Evolutionary conservation across 2,113 vertebrate species (phyloP), one percentile per base, ranked within the genome.

Genomic region (Pandion haliaetus): DNA sequence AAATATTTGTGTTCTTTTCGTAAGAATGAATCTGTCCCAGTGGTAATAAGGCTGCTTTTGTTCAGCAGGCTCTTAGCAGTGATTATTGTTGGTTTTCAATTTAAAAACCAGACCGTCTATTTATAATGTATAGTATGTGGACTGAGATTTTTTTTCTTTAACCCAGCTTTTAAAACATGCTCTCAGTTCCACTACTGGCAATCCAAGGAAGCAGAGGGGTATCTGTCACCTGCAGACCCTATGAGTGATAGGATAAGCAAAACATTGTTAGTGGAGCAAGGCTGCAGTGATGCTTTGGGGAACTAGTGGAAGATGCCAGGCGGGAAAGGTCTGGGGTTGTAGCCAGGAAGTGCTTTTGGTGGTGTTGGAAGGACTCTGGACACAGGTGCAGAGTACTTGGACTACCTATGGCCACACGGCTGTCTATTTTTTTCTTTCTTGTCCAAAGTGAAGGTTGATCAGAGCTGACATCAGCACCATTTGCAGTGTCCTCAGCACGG

Each of bases 91-190:
- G 83, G 49, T 93, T 98, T 86, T 95, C 92, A 89, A 87, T 86
- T 96, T 92, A 83, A 92, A 95, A 96, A 90, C 29, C 70, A 96
- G 96, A 94, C 62, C 1, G n/a, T 85, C 95, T 95, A 83, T 98
- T 98, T 97, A 96, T 96, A 95, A 67, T 73, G 72, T 76, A 57
- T 45, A 47, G 70, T 82, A 63, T 87, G 95, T 85, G 89, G 90
- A 92, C 72, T 79, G 66, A 82, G 40, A n/a, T 45, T 42, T 67
- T 92, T 69, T 88, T 74, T 59, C 86, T 89, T 93, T 93, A 94
- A 94, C 49, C 32, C 58, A 74, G 67, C 20, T 24, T 88, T 70
- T 76, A 93, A 92, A 77, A 80, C 0, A 0, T 57, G 49, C 20
- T 66, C 70, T 86, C 19, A 16, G 74, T 89, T 89, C 50, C 47